A percentile compares a stretch with the other conserved stretches of the same genome.
phyloP scores from a whole-genome alignment of 1,140 invertebrate genomes.

The Drosophila repleta region DNA sequence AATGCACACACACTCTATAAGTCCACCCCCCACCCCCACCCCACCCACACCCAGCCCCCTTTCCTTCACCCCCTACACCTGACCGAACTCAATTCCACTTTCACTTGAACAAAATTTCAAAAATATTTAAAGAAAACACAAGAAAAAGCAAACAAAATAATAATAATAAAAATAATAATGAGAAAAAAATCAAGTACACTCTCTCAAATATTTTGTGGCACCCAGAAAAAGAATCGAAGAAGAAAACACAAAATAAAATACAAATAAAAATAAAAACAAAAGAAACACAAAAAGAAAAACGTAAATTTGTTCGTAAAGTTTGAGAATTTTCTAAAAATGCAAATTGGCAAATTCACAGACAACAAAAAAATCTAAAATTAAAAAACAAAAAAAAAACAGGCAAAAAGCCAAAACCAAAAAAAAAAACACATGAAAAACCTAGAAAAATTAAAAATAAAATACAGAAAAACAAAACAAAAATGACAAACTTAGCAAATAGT shows the following conservation, averaged over 20 bases:
- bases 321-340: constrained; percentile 67
- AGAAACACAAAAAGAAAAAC: constrained; percentile 48
- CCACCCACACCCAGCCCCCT: background rate
- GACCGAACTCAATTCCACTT: too few relatives aligned
- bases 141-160: too few relatives aligned
- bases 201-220: constrained; percentile 60
- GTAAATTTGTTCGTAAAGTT: constrained; percentile 45
- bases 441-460: constrained; percentile 28
- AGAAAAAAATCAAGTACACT: constrained; percentile 3
- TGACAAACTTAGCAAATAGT: constrained; percentile 61
- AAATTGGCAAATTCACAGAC: constrained; percentile 49
- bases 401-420: constrained; percentile 30
- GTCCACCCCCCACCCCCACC: constrained; percentile 5
- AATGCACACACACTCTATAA: constrained; percentile 36
- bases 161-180: too few relatives aligned
- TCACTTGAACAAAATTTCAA: too few relatives aligned
- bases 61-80: background rate
- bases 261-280: too few relatives aligned
- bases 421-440: background rate
- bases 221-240: constrained; percentile 17
- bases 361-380: constrained; percentile 58
- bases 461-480: constrained; percentile 45
- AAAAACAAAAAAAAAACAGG: constrained; percentile 36
- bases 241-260: too few relatives aligned
- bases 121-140: too few relatives aligned